Evolutionary conservation across 2,113 vertebrate genomes (phyloP).

Genomic region (Chaetops frenatus): DNA sequence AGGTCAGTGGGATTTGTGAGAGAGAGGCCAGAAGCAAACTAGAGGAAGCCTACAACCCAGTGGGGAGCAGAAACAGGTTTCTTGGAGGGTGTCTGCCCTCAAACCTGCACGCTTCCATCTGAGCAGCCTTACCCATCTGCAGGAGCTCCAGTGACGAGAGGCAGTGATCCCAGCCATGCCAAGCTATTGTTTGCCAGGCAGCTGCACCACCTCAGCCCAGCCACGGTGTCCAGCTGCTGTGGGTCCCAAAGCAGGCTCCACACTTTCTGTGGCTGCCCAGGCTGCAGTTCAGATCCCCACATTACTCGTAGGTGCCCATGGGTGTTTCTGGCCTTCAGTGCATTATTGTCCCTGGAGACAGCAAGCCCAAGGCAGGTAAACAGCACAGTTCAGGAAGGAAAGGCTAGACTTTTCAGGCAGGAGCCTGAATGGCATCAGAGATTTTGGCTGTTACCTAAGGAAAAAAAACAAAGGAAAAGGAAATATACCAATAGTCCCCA

Average conservation of each 20-base stretch:
- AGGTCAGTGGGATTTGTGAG: background rate
- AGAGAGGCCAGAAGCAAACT: background rate
- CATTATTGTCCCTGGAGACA: background rate
- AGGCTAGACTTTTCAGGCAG: background rate
- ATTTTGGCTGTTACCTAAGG: background rate
- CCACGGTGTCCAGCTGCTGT: background rate
- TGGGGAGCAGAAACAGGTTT: background rate
- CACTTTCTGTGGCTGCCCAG: accelerated
- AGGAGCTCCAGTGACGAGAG: background rate
- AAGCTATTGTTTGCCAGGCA: background rate
- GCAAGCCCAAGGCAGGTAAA: background rate
- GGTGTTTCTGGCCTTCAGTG: background rate
- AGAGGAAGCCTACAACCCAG: background rate
- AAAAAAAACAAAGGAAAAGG: background rate
- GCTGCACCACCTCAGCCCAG: background rate
- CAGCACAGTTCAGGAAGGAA: background rate
- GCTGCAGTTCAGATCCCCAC: background rate
- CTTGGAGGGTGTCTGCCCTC: background rate
- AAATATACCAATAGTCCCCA: background rate
- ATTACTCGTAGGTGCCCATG: no score
- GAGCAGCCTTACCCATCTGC: background rate
- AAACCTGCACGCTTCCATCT: background rate
- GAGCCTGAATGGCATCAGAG: background rate
- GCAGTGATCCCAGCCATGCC: background rate
- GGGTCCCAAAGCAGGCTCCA: background rate